A percentile compares a stretch with the other conserved stretches of the same genome.
These are phyloP conservation scores for Columba guinea DNA, from an alignment of 2,797 vertebrate genomes.

Conservation along the genomic window DNA sequence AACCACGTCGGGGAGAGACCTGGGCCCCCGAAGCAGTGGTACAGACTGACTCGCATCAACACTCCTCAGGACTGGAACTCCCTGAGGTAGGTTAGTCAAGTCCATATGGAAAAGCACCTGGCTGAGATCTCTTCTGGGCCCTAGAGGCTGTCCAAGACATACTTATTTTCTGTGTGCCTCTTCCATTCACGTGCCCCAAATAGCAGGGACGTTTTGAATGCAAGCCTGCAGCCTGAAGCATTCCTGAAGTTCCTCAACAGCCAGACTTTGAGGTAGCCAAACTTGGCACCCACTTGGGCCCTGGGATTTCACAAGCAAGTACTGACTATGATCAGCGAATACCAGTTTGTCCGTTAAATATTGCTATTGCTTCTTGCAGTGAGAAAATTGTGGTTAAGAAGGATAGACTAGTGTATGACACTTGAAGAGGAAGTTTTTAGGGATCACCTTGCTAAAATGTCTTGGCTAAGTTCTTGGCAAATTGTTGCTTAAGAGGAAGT, in stretches of 20 bases:
- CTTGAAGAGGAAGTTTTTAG: conserved; percentile 21
- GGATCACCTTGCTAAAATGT: not conserved
- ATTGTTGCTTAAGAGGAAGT: conserved; percentile 50
- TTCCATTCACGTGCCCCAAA: not conserved
- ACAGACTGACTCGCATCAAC: not conserved
- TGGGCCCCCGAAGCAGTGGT: not conserved
- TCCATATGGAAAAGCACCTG: not conserved
- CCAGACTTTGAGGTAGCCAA: not conserved
- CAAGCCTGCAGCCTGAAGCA: not conserved
- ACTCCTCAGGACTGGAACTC: not conserved
- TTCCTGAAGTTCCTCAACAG: not conserved
- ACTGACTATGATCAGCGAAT: not conserved
- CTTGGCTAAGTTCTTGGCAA: conserved; percentile 6
- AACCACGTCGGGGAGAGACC: not conserved
- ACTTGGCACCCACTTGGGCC: not conserved
- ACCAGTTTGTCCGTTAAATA: not conserved
- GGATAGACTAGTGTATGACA: not conserved
- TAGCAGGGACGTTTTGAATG: not conserved
- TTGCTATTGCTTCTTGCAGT: not conserved
- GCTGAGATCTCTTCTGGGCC: not conserved
- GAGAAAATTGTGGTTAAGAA: not conserved
- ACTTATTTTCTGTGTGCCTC: not conserved
- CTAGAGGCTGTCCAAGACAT: not conserved
- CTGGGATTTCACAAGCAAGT: not conserved
- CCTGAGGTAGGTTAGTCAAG: not conserved